Base-by-base conservation (phyloP, 1,140 invertebrate genomes). In the Philopotamus ludificatus region DNA sequence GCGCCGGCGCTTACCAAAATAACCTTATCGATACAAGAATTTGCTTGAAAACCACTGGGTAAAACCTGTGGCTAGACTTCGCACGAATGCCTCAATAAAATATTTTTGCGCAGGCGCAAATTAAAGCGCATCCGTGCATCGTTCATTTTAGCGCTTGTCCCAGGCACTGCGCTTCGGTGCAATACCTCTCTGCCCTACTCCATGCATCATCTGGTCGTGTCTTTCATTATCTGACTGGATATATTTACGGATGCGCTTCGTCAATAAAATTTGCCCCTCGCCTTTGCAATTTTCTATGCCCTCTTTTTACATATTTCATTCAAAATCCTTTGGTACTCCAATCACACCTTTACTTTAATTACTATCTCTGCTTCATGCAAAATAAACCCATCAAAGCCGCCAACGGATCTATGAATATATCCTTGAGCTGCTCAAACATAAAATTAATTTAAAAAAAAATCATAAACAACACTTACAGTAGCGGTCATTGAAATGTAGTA, bases 161-260 rank as follows among this genome's bases (percentile, higher is more conserved):
- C 28, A 34, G n/a, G 4, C 28, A 34, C 28, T 7, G 4, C 4
- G 28, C 4, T 7, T 7, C 4, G 28, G 28, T 12, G 28, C 28
- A 34, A 34, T 34, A 34, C 12, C 28, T 34, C 12, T 12, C 28
- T 34, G 4, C 12, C 12, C 28, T 12, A 34, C n/a, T 34, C 28
- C 28, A 34, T 47, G 44, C 53, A 57, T 57, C 53, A 57, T 57
- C 53, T 15, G 16, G 53, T 57, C 53, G 53, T 57, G 53, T 57
- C 21, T 57, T 57, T 39, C 25, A 25, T 28, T 57, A 57, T 57
- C 53, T 1, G 10, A 9, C 25, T 28, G 25, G 34, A 22, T 28
- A 28, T 26, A 57, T 57, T 57, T 57, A 57, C 53, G 53, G 53
- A 57, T 57, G 8, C 53, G 15, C 22, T 28, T 7, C 23, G 7